A percentile compares a stretch with the other conserved stretches of the same genome.
These are phyloP conservation scores for Campoplex capitator DNA, from an alignment of 2,888 invertebrate genomes.

Conservation along the genomic window DNA sequence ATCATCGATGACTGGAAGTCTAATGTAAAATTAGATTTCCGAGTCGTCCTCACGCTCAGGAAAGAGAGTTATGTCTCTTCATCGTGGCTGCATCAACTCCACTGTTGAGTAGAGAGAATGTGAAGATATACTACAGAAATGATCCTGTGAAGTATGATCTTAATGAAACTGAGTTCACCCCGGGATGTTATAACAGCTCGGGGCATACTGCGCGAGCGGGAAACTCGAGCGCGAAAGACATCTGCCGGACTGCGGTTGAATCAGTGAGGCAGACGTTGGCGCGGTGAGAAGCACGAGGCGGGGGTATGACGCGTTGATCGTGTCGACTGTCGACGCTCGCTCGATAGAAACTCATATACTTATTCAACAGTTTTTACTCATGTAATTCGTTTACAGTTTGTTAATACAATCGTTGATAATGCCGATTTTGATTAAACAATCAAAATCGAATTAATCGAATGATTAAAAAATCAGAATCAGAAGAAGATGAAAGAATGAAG, in stretches of 20 bases:
- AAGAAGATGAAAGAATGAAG: too few species aligned
- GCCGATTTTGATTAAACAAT: not conserved
- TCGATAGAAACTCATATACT: not conserved
- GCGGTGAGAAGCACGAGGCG: not conserved
- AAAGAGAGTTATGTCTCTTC: constrained; percentile 86
- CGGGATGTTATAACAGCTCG: constrained; percentile 29
- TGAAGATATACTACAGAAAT: constrained; percentile 89
- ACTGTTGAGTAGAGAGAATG: constrained; percentile 85
- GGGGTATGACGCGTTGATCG: too few species aligned
- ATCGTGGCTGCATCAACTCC: constrained; percentile 86
- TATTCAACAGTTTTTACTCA: constrained; percentile 12
- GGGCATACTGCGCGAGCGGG: constrained; percentile 49
- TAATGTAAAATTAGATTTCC: constrained; percentile 66
- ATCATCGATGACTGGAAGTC: constrained; percentile 80
- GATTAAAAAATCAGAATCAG: too few species aligned
- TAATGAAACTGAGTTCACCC: constrained; percentile 57
- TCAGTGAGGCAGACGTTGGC: not conserved
- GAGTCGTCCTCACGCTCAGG: constrained; percentile 83
- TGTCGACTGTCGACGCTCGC: not conserved
- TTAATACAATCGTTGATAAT: not conserved
- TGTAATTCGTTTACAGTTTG: not conserved
- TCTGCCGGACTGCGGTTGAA: constrained; percentile 58
- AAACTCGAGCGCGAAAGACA: constrained; percentile 45
- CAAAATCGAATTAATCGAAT: too few species aligned
- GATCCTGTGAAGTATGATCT: constrained; percentile 88